Percentiles rank a stretch among this genome's conserved stretches.
Evolutionary conservation across 2,113 vertebrate genomes (phyloP).

Genomic region (Propithecus coquereli): DNA sequence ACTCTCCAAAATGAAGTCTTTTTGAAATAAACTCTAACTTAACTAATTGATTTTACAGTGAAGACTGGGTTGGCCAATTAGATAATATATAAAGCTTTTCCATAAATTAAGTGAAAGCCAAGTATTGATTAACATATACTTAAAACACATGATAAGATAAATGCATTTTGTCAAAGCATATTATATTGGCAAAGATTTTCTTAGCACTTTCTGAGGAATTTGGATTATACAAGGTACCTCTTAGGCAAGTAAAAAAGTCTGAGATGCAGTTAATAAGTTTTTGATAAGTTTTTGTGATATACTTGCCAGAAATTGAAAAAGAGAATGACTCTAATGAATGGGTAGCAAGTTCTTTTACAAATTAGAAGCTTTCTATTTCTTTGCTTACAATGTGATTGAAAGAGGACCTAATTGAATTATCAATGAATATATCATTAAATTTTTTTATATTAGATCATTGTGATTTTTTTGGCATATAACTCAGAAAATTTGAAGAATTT

Average conservation of each 20-base stretch:
- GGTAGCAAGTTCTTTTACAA: background rate
- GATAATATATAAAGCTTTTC: background rate
- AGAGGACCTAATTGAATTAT: background rate
- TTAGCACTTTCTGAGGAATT: background rate
- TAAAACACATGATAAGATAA: background rate
- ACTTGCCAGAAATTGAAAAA: background rate
- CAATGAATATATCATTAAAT: background rate
- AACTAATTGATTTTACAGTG: background rate
- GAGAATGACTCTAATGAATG: background rate
- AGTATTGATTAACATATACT: background rate
- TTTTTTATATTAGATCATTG: background rate
- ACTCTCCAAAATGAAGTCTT: background rate
- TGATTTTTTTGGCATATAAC: background rate
- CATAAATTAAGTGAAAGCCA: background rate
- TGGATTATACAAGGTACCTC: background rate
- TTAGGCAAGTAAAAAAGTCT: background rate
- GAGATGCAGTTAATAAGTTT: background rate
- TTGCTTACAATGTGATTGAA: background rate
- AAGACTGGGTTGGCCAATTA: background rate
- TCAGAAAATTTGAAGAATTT: background rate
- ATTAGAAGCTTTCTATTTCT: background rate
- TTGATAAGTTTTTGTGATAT: background rate
- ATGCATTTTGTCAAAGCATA: background rate
- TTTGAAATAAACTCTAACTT: background rate
- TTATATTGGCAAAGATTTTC: background rate